These are phyloP conservation scores for Gari tellinella DNA, from an alignment of 2,888 invertebrate species.

Conservation along the genomic window DNA sequence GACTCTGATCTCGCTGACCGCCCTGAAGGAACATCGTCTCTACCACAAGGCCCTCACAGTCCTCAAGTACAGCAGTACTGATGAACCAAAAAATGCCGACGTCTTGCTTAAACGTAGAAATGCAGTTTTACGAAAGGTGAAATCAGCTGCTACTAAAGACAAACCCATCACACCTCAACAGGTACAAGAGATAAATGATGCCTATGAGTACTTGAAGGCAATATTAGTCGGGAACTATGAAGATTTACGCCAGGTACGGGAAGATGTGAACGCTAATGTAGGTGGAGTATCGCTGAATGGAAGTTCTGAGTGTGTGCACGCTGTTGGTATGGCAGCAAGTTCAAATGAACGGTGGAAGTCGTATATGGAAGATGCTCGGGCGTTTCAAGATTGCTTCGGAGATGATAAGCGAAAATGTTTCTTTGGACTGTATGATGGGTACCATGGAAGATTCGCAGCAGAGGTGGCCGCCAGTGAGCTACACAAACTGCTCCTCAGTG, in stretches of 20 bases:
- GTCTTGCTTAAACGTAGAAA: constrained; percentile 73
- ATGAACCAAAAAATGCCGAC: constrained; percentile 68
- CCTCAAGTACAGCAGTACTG: constrained; percentile 54
- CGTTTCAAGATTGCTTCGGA: constrained; percentile 82
- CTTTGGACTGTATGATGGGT: constrained; percentile 81
- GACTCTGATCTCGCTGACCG: constrained; percentile 69
- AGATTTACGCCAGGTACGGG: constrained; percentile 66
- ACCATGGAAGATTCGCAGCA: constrained; percentile 81
- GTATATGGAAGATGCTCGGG: constrained; percentile 81
- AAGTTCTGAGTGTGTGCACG: constrained; percentile 70
- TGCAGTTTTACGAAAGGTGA: constrained; percentile 69
- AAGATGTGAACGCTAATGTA: constrained; percentile 73
- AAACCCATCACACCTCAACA: constrained; percentile 56
- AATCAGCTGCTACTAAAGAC: constrained; percentile 55
- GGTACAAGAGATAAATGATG: constrained; percentile 72
- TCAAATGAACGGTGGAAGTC: constrained; percentile 80
- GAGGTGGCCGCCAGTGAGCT: constrained; percentile 80
- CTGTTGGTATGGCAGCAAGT: constrained; percentile 76
- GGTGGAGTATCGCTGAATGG: constrained; percentile 75
- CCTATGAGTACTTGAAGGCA: constrained; percentile 80
- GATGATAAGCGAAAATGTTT: constrained; percentile 80
- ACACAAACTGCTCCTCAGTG: constrained; percentile 78
- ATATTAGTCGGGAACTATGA: constrained; percentile 79
- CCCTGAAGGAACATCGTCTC: constrained; percentile 73
- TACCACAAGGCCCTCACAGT: constrained; percentile 77